Conservation (phyloP, 1,140 invertebrate species). For the Carcinoscorpius rotundicauda region DNA sequence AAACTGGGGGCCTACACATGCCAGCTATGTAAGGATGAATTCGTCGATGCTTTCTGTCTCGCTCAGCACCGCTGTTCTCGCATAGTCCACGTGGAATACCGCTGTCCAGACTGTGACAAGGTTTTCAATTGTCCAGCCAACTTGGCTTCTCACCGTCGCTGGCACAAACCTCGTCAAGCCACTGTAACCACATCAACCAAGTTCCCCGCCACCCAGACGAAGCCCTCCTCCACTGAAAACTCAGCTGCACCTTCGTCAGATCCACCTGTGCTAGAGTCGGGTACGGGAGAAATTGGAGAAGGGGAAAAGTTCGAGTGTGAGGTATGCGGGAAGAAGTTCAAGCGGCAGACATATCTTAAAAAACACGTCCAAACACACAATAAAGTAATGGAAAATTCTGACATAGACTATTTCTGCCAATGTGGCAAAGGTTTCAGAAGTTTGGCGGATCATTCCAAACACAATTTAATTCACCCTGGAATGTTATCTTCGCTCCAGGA, state of each 20-base stretch:
- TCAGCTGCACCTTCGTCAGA: slow-evolving; percentile 19
- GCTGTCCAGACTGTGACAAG: slow-evolving; percentile 97
- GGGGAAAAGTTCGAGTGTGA: slow-evolving; percentile 48
- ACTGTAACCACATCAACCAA: neutral
- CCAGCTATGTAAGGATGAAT: slow-evolving; percentile 78
- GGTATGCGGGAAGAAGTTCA: slow-evolving; percentile 67
- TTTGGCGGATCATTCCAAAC: no score
- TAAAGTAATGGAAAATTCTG: no score
- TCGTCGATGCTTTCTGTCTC: slow-evolving; percentile 88
- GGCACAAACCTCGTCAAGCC: slow-evolving; percentile 71
- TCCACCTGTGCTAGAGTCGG: slow-evolving; percentile 19
- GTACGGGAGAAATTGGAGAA: slow-evolving; percentile 16
- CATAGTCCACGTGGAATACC: slow-evolving; percentile 95
- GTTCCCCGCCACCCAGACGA: neutral
- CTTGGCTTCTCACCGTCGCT: slow-evolving; percentile 87
- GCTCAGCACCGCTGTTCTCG: slow-evolving; percentile 93
- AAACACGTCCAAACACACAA: slow-evolving; percentile 58
- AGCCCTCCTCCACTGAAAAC: neutral
- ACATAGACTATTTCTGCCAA: no score
- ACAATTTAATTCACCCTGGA: no score
- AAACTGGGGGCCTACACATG: slow-evolving; percentile 92
- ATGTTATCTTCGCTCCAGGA: no score
- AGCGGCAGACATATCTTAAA: slow-evolving; percentile 62
- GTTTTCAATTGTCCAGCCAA: slow-evolving; percentile 98
- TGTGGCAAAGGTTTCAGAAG: no score